Evolutionary conservation across 2,797 vertebrate species (phyloP).

Genomic region (Coilia nasus): DNA sequence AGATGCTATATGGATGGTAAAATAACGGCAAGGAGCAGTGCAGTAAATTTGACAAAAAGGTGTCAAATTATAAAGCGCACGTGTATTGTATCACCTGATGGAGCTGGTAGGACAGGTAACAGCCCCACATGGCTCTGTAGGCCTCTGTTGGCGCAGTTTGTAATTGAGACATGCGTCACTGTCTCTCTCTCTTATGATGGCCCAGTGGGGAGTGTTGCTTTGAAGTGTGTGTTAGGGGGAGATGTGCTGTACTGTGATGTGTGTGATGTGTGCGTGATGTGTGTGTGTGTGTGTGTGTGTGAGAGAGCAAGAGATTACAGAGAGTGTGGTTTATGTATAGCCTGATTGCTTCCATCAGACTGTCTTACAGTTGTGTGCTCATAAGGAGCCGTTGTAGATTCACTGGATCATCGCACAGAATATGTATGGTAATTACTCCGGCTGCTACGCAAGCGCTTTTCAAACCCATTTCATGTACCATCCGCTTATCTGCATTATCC

Average conservation of each 20-base stretch:
- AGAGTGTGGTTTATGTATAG: not conserved
- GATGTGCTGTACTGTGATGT: not conserved
- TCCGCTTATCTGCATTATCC: not conserved
- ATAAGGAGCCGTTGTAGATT: not conserved
- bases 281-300: conserved; percentile 8
- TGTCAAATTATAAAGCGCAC: not conserved
- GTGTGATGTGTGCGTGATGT: not conserved
- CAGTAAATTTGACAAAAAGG: not conserved
- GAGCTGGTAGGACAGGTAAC: not conserved
- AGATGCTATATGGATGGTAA: not conserved
- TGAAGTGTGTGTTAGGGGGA: not conserved
- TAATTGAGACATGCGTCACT: not conserved
- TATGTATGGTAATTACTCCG: not conserved
- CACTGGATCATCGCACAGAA: conserved; percentile 4
- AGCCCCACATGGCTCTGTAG: not conserved
- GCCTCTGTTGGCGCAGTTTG: not conserved
- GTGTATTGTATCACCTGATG: not conserved
- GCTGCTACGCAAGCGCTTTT: not conserved
- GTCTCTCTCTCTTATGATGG: not conserved
- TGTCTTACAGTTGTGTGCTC: not conserved
- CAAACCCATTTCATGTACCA: not conserved
- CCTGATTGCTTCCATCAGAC: not conserved
- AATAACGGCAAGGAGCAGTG: not conserved
- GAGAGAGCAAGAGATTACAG: not conserved
- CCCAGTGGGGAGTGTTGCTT: not conserved